Evolutionary conservation across 2,797 vertebrate species (phyloP).

Genomic region (Linurgus olivaceus): DNA sequence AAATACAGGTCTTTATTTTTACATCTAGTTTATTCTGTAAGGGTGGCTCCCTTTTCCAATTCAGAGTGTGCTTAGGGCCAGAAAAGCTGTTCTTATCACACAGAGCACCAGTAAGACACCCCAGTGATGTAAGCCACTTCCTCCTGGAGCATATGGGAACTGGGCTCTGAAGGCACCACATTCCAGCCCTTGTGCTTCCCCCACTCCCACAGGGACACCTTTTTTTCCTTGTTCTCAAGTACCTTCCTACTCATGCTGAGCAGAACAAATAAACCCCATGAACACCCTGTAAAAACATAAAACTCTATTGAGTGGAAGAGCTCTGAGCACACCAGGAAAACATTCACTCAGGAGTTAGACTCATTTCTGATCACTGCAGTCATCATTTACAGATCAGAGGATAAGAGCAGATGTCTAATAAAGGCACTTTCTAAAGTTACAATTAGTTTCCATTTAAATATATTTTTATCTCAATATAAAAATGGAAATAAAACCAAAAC

Average conservation of each 20-base stretch:
- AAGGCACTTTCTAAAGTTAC: neutral
- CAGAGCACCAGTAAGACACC: neutral
- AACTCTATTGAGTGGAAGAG: neutral
- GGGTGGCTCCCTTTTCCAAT: neutral
- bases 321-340: neutral
- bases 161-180: neutral
- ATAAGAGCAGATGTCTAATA: neutral
- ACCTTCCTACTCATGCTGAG: neutral
- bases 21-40: neutral
- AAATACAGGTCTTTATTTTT: neutral
- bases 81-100: neutral
- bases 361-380: neutral
- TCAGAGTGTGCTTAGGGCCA: neutral
- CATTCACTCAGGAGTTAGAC: neutral
- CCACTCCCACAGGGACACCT: neutral
- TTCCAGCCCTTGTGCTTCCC: neutral
- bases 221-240: neutral
- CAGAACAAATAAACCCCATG: neutral
- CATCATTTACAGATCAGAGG: neutral
- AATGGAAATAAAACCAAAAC: neutral
- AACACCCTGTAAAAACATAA: neutral
- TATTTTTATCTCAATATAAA: neutral
- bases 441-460: neutral
- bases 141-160: neutral
- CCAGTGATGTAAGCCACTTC: neutral